Evolutionary conservation across 1,140 invertebrate genomes (phyloP), one percentile per base, ranked within the genome.

Genomic region (Drosophila sproati): DNA sequence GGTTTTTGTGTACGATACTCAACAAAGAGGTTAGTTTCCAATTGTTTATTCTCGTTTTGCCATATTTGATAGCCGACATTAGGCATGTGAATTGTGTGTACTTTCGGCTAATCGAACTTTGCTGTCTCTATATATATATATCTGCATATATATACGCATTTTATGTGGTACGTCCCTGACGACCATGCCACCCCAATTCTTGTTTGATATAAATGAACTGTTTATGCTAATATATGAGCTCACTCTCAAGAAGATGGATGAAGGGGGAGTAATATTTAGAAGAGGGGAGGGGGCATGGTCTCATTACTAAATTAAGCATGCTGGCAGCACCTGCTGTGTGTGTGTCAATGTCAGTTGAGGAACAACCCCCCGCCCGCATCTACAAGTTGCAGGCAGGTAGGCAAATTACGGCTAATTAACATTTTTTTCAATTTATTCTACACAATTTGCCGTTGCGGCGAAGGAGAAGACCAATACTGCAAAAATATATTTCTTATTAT

Each of bases 191-290:
- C 37, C 56, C 37, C 56, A 83, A 73, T 67, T 61, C 68, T 76
- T 75, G 76, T 88, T 87, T 77, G 77, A 77, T 88, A 87, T 77
- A 88, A 87, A 87, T 87, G 79, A 87, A 87, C 82, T 87, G 83
- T 87, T 87, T 87, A 88, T 87, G 82, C 78, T 87, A 88, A 87
- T 88, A 87, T 80, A 88, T 87, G 82, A 87, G 83, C 85, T 80
- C 80, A 74, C 73, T 85, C 63, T 55, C 50, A 71, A 60, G 37
- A 55, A 20, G 20, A 66, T n/a, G 12, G 45, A 8, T 50, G 45
- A 43, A n/a, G 4, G 10, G 6, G 39, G 39, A n/a, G 2, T 1
- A n/a, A n/a, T n/a, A n/a, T 4, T 43, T 43, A 43, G 60, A 31
- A 32, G 57, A 43, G 20, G 34, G 60, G 31, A 51, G 57, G 59